Evolutionary conservation across 92 coral and sea anemone genomes (phyloP).

Genomic region (Umimayanthus kanabou): DNA sequence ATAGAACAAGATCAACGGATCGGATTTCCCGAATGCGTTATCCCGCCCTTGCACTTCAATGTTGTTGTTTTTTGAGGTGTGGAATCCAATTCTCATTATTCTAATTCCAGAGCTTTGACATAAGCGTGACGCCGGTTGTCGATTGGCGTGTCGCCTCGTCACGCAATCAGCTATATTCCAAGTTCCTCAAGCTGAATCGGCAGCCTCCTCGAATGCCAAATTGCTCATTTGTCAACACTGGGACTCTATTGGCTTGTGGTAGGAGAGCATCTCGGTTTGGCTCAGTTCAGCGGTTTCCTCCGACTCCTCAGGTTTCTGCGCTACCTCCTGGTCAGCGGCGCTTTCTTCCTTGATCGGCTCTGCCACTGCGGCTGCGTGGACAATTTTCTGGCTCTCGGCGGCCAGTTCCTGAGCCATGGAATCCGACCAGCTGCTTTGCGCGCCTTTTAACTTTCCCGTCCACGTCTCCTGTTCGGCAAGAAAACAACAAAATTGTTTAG

Average conservation of each 20-base stretch:
- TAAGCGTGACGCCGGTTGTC: too few relatives aligned
- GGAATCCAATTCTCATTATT: too few relatives aligned
- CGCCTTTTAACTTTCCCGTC: conserved; percentile 85
- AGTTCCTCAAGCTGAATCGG: background rate
- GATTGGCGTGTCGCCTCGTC: background rate
- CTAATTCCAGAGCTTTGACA: too few relatives aligned
- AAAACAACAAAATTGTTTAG: background rate
- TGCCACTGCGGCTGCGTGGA: conserved; percentile 40
- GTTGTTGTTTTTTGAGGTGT: too few relatives aligned
- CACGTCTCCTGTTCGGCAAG: conserved; percentile 74
- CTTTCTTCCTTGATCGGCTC: conserved; percentile 41
- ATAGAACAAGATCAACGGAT: too few relatives aligned
- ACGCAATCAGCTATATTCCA: background rate
- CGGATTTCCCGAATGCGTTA: too few relatives aligned
- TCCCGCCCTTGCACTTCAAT: too few relatives aligned
- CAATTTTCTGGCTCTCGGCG: conserved; percentile 66
- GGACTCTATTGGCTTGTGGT: conserved; percentile 82
- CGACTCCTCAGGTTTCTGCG: conserved; percentile 45
- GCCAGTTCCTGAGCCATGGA: conserved; percentile 86
- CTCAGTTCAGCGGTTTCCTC: conserved; percentile 61
- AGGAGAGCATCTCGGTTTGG: conserved; percentile 63
- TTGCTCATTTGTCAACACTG: conserved; percentile 55
- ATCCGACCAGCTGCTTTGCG: conserved; percentile 92
- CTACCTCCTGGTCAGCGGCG: conserved; percentile 46
- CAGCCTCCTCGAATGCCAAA: background rate